Evolutionary conservation across 2,113 vertebrate species (phyloP), one percentile per base, ranked within the genome.

Genomic region (Cryptomyrus ogoouensis): DNA sequence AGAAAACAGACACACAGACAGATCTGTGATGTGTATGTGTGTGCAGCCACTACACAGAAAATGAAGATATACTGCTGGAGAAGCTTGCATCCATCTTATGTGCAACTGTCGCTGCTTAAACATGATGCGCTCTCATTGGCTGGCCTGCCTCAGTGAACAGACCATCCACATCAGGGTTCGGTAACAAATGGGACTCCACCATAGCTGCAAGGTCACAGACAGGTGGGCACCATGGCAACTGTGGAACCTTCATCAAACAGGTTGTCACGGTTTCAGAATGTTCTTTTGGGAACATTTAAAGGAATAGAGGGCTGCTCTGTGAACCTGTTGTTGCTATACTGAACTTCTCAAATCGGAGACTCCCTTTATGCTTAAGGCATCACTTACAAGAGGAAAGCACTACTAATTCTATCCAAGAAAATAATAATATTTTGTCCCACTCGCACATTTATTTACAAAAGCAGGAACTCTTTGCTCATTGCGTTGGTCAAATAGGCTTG

Each of bases 141-240:
- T 74, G 46, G 77, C 44, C 70, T n/a, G 88, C 84, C 86, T 70
- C 80, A 85, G 88, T 46, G 90, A 89, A 42, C 91, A 89, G 90
- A 90, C 62, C 87, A 91, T 91, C 91, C 91, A 87, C 80, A 88
- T 89, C 91, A 83, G 91, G 88, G 85, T 91, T 92, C 90, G 91
- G 92, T 90, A 85, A 91, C 91, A 93, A 95, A 95, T 95, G 93
- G 85, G 94, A 93, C 94, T 95, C 91, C 88, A 44, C 44, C 90
- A 80, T 91, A 91, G 91, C 91, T 62, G 90, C 93, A 94, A 95
- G 95, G 94, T 95, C 94, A 93, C 24, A 83, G 90, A 35, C 89
- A 87, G 92, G 94, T 93, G 90, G 90, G 89, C 91, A 92, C 91
- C 93, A 91, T 93, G 92, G 92, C 90, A 93, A 94, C 93, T 56